Conservation (phyloP, 2,113 vertebrate genomes). For the Cisticola juncidis region DNA sequence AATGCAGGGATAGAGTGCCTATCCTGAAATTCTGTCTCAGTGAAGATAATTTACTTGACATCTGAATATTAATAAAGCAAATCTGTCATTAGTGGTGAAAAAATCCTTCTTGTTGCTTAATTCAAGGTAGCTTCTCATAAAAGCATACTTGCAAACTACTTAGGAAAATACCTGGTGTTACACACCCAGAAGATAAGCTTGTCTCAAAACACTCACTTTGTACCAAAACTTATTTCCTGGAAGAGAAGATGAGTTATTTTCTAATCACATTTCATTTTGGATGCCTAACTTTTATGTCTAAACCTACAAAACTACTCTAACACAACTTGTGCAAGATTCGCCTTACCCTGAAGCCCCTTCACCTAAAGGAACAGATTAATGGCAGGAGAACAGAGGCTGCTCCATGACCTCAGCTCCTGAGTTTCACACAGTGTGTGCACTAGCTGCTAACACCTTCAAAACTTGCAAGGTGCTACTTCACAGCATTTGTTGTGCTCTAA, state of each 20-base stretch:
- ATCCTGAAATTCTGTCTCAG: not conserved
- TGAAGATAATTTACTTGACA: not conserved
- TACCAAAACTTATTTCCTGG: not conserved
- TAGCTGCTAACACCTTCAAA: not conserved
- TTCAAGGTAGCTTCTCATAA: not conserved
- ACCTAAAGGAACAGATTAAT: not conserved
- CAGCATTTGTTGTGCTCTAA: not conserved
- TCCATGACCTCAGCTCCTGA: not conserved
- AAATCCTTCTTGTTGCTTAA: not conserved
- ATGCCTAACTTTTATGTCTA: not conserved
- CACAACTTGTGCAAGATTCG: not conserved
- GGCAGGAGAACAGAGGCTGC: not conserved
- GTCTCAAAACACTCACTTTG: not conserved
- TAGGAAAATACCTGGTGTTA: not conserved
- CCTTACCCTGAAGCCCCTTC: not conserved
- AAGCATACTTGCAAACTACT: not conserved
- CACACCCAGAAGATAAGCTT: not conserved
- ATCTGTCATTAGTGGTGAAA: not conserved
- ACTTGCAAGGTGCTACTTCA: not conserved
- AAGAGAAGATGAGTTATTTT: not conserved
- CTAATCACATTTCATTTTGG: not conserved
- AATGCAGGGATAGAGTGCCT: not conserved
- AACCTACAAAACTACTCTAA: not conserved
- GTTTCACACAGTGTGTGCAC: not conserved
- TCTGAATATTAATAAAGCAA: not conserved